Percentiles rank a stretch among this genome's conserved stretches.
Conservation (phyloP, 2,797 vertebrate species). For the Pteronotus mesoamericanus region DNA sequence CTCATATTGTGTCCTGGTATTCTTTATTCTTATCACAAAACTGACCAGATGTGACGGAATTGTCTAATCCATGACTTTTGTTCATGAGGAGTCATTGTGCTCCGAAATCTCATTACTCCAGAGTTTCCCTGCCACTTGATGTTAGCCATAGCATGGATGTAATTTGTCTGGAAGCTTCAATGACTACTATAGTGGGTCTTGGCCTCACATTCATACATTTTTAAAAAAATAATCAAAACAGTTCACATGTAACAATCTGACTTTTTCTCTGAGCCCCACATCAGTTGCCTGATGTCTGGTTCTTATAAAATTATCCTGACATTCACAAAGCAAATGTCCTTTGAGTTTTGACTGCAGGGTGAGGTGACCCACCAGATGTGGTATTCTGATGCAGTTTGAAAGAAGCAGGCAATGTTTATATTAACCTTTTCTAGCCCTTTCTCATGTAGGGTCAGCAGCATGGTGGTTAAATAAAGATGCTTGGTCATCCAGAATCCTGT, state of each 20-base stretch:
- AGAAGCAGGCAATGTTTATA: slow-evolving; percentile 63
- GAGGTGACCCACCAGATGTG: slow-evolving; percentile 67
- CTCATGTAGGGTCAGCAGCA: slow-evolving; percentile 44
- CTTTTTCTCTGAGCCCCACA: slow-evolving; percentile 3
- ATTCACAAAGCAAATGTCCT: slow-evolving; percentile 71
- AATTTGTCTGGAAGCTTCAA: slow-evolving; percentile 66
- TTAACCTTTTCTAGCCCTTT: slow-evolving; percentile 69
- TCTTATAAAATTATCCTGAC: slow-evolving; percentile 70
- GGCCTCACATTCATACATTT: slow-evolving; percentile 27
- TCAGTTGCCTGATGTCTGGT: slow-evolving; percentile 60
- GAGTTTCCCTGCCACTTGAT: slow-evolving; percentile 62
- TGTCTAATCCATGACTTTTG: slow-evolving; percentile 41
- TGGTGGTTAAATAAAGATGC: slow-evolving; percentile 57
- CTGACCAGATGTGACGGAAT: slow-evolving; percentile 50
- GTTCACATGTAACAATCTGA: slow-evolving; percentile 28
- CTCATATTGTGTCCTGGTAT: background rate
- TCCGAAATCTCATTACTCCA: slow-evolving; percentile 58
- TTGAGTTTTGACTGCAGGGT: slow-evolving; percentile 56
- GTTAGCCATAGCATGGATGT: background rate
- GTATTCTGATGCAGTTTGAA: slow-evolving; percentile 47
- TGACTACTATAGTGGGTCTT: slow-evolving; percentile 26
- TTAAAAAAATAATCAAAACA: background rate
- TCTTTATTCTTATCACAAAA: slow-evolving; percentile 51
- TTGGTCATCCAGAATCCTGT: slow-evolving; percentile 65
- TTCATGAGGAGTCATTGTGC: slow-evolving; percentile 30